Conservation (phyloP, 2,888 invertebrate species). For the Leucophora obtusa region DNA sequence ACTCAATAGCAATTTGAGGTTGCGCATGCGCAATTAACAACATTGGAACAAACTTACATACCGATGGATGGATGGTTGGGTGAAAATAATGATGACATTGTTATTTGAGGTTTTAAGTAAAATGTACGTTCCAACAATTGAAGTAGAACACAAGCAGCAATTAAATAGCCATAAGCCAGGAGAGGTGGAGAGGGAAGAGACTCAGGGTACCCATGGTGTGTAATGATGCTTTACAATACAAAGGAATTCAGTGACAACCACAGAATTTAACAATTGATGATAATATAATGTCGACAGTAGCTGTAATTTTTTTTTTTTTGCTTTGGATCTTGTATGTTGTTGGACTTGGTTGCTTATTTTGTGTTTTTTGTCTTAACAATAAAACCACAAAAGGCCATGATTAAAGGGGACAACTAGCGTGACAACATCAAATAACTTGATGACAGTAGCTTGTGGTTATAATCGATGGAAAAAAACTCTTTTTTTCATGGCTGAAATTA, state of each 20-base stretch:
- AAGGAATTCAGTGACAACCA: conserved; percentile 56
- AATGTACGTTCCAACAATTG: conserved; percentile 38
- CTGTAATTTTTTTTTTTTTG: conserved; percentile 32
- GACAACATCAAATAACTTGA: conserved; percentile 62
- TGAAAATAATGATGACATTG: conserved; percentile 59
- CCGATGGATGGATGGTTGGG: conserved; percentile 15
- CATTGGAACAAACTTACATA: neutral
- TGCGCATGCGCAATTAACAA: conserved; percentile 50
- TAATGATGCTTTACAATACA: conserved; percentile 33
- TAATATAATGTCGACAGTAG: conserved; percentile 56
- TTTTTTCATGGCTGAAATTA: conserved; percentile 56
- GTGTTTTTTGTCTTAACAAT: conserved; percentile 25
- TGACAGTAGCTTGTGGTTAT: conserved; percentile 62
- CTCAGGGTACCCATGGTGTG: conserved; percentile 2
- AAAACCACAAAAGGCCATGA: conserved; percentile 59
- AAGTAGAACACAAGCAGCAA: conserved; percentile 58
- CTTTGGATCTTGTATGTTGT: neutral
- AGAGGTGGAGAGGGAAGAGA: neutral
- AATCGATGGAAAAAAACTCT: conserved; percentile 34
- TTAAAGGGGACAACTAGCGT: conserved; percentile 64
- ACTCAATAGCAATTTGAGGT: conserved; percentile 49
- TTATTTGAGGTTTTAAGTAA: conserved; percentile 54
- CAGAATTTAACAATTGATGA: conserved; percentile 58
- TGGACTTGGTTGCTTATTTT: conserved; percentile 20
- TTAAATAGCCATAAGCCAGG: conserved; percentile 52